phyloP scores from a whole-genome alignment of 2,113 vertebrate species.

The Vulpes vulpes region DNA sequence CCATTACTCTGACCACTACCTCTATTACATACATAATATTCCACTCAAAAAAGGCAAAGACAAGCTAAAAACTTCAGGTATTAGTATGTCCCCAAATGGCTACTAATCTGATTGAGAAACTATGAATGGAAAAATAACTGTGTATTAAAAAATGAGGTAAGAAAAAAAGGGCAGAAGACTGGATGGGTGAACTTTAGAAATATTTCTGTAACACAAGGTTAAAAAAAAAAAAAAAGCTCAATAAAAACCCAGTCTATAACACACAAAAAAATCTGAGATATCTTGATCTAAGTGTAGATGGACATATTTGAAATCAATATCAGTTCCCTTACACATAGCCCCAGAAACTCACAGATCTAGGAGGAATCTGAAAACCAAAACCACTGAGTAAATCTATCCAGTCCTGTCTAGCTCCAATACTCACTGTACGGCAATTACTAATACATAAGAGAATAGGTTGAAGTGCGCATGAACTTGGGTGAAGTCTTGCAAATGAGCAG shows the following conservation, averaged over 20 bases:
- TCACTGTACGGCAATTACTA: neutral
- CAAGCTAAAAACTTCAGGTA: neutral
- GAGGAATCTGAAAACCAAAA: neutral
- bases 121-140: neutral
- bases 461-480: neutral
- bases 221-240: neutral
- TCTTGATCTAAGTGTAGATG: neutral
- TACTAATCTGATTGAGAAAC: neutral
- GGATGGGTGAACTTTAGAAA: neutral
- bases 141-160: neutral
- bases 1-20: neutral
- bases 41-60: neutral
- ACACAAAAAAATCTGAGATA: neutral
- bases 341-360: neutral
- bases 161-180: neutral
- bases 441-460: neutral
- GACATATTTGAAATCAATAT: neutral
- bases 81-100: neutral
- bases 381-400: neutral
- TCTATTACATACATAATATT: neutral
- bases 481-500: neutral
- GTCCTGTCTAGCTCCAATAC: neutral
- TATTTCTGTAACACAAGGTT: neutral
- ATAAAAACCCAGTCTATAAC: neutral
- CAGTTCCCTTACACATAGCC: neutral